phyloP scores from a whole-genome alignment of 2,113 vertebrate species.

The Micromys minutus region DNA sequence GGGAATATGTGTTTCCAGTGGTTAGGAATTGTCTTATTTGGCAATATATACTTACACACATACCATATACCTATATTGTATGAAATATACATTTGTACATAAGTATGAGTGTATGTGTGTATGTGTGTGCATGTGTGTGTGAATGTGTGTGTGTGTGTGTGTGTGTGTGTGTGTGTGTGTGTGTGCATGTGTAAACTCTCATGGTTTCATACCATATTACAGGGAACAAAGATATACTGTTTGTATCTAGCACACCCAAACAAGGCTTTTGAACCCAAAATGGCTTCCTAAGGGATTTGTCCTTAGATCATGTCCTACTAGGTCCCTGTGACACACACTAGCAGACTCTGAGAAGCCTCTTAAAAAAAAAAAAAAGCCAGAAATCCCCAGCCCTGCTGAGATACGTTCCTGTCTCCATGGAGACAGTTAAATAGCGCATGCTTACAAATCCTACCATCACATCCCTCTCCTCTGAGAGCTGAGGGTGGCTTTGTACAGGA shows the following conservation, averaged over 20 bases:
- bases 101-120: not conserved
- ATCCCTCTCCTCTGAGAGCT: not conserved
- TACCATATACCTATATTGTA: not conserved
- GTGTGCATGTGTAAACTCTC: not conserved
- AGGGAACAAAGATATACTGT: not conserved
- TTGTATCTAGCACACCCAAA: not conserved
- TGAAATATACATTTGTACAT: not conserved
- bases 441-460: not conserved
- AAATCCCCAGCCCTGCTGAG: not conserved
- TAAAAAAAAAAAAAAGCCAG: not conserved
- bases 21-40: not conserved
- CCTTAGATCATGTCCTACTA: not conserved
- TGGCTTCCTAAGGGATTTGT: not conserved
- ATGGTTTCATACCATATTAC: not conserved
- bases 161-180: not conserved
- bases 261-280: not conserved
- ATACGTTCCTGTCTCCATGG: not conserved
- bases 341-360: not conserved
- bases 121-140: too few species aligned
- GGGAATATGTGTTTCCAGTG: not conserved
- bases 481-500: not conserved
- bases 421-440: not conserved
- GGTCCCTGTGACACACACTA: not conserved
- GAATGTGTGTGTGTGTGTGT: too few species aligned
- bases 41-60: not conserved